Percentiles rank a stretch among this genome's conserved stretches.
These are phyloP conservation scores for Brachylomia viminalis DNA, from an alignment of 2,888 invertebrate species.

Conservation along the genomic window DNA sequence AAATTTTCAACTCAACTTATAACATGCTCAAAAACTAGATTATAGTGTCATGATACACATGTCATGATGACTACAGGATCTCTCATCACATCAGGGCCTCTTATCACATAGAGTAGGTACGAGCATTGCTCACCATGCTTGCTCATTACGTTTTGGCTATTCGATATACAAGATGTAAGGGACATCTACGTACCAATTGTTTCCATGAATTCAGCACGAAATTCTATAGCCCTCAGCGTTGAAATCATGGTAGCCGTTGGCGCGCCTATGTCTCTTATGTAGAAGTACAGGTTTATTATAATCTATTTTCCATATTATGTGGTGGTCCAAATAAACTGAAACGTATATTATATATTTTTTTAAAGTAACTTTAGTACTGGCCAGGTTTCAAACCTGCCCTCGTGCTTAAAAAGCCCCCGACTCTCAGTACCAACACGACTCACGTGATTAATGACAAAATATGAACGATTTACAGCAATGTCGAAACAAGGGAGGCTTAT, in stretches of 20 bases:
- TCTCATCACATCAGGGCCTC: too few species aligned
- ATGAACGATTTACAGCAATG: slow-evolving; percentile 35
- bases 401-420: not conserved
- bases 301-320: not conserved
- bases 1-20: not conserved
- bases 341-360: not conserved
- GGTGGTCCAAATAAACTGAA: not conserved
- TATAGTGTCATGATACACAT: too few species aligned
- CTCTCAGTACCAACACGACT: not conserved
- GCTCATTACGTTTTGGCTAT: not conserved
- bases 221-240: not conserved
- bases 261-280: not conserved
- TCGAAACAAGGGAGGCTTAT: slow-evolving; percentile 39
- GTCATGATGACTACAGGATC: too few species aligned
- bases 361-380: not conserved
- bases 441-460: slow-evolving; percentile 30
- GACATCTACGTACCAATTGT: too few species aligned
- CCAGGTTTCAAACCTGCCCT: not conserved
- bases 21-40: not conserved
- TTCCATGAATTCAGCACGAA: not conserved
- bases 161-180: not conserved
- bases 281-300: not conserved
- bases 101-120: not conserved
- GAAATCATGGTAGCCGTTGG: not conserved
- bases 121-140: not conserved